Evolutionary conservation across 2,888 invertebrate genomes (phyloP), one percentile per base, ranked within the genome.

Genomic region (Drosophila sordidula): DNA sequence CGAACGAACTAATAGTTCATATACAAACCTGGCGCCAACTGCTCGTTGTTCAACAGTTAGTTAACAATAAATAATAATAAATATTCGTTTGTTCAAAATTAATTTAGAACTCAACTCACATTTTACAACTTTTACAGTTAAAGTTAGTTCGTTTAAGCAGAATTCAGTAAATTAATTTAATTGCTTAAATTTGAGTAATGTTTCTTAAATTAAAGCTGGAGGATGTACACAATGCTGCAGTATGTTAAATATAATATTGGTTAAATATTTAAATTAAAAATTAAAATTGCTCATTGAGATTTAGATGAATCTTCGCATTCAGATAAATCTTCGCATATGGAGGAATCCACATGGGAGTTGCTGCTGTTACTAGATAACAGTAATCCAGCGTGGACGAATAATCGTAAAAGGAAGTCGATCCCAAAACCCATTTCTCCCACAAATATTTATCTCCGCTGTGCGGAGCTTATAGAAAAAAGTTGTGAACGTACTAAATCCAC

Each of bases 141-240:
- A n/a, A n/a, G n/a, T n/a, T n/a, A n/a, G n/a, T n/a, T n/a, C n/a
- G n/a, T n/a, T n/a, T n/a, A n/a, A n/a, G n/a, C n/a, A n/a, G n/a
- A n/a, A n/a, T n/a, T n/a, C n/a, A n/a, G 18, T 18, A 18, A 18
- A 3, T 22, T 6, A 42, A 25, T 6, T 18, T 1, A 44, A 26
- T 9, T 11, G 32, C 25, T 22, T 5, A 2, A 14, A 6, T 18
- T 32, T 12, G 6, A 3, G 44, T 3, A 1, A 78, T 77, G 77
- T 77, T 69, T 49, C 65, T 80, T 0, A 80, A 78, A 59, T 32
- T 78, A 0, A 80, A 77, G 6, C 32, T 80, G 4, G 72, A 80
- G 16, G 39, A 39, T 38, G n/a, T 54, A 6, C 57, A 16, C 9
- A 32, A 26, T 18, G 26, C 45, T 0, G 41, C 47, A 14, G 63